Percentiles rank a stretch among this genome's conserved stretches.
Conservation (phyloP, 2,113 vertebrate genomes). For the Dryoscopus gambensis region DNA sequence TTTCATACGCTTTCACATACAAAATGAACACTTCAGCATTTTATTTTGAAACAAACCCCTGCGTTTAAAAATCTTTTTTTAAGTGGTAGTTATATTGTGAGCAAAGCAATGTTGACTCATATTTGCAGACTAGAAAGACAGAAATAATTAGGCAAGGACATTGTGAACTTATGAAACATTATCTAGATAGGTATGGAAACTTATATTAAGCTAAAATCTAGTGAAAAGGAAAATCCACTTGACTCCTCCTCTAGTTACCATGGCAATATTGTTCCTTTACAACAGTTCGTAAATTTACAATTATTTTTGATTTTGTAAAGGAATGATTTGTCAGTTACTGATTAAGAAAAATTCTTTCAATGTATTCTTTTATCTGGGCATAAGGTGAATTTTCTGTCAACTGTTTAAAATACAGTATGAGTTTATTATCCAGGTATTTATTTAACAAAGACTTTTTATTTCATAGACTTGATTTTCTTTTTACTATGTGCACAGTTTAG, state of each 20-base stretch:
- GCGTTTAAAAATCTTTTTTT: not conserved
- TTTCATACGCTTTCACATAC: not conserved
- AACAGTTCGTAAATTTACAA: not conserved
- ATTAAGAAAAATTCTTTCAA: not conserved
- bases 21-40: not conserved
- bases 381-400: not conserved
- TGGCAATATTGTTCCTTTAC: not conserved
- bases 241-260: not conserved
- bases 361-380: not conserved
- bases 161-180: not conserved
- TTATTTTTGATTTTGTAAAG: not conserved
- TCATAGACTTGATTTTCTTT: not conserved
- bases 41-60: not conserved
- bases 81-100: not conserved
- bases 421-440: not conserved
- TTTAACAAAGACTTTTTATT: not conserved
- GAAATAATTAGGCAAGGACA: not conserved
- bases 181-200: not conserved
- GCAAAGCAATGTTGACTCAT: not conserved
- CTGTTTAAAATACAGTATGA: not conserved
- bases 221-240: not conserved
- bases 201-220: not conserved
- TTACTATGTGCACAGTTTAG: not conserved
- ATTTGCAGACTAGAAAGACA: not conserved
- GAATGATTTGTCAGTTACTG: not conserved